Evolutionary conservation across 2,797 vertebrate species (phyloP), one percentile per base, ranked within the genome.

Genomic region (Diceros bicornis): DNA sequence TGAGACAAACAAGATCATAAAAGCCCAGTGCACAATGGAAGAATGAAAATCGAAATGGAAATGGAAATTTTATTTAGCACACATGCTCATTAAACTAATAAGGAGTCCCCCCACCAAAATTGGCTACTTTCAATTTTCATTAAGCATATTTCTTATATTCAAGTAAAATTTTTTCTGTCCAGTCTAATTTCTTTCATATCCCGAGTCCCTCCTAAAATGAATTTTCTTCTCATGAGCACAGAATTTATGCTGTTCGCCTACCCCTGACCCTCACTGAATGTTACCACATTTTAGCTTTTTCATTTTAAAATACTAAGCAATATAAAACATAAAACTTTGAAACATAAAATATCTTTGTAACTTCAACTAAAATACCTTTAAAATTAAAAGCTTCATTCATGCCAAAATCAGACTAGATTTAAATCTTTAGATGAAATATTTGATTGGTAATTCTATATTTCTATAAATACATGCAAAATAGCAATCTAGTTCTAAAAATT

Each of bases 291-390:
- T 94, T 74, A 92, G 59, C n/a, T 66, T 75, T 95, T 25, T 84
- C 37, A 34, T 44, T 74, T 25, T 69, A 79, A 96, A 94, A 93
- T 27, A 89, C 2, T 61, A 55, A 90, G 86, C 4, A 90, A 86
- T 44, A 69, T 55, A 91, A 82, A 94, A 95, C 59, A 68, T 66
- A 69, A 83, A 92, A 61, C 74, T 85, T 89, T 92, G 32, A 89
- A 81, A 64, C 27, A 89, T 61, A 84, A 90, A 93, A 75, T 83
- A 11, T 64, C 64, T 79, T 88, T 66, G 29, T 37, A 52, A 69
- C 8, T 20, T 86, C 21, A 66, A 12, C 23, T 41, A 78, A 95
- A 93, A 82, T 25, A 41, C 41, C 41, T 25, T 23, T 59, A 62
- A 95, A 91, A 55, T 27, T 69, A 95, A 94, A 55, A 41, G 4